Evolutionary conservation across 2,113 vertebrate genomes (phyloP).

Genomic region (Indri indri): DNA sequence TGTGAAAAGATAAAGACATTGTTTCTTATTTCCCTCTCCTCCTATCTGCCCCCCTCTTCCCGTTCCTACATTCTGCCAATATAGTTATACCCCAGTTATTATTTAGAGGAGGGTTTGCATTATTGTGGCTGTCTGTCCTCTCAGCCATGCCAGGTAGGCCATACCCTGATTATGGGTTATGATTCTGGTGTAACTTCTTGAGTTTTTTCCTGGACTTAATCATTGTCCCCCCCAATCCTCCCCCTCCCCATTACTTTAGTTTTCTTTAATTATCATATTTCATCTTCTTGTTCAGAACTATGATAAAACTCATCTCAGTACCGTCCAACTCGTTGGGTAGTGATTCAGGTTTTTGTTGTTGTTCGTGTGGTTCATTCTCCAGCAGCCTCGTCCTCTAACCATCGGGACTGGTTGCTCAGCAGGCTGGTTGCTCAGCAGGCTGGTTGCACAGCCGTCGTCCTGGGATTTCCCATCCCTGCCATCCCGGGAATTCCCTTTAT

Average conservation of each 20-base stretch:
- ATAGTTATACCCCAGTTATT: background rate
- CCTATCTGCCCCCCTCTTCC: background rate
- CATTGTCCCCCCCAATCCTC: background rate
- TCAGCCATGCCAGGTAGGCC: background rate
- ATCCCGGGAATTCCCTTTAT: background rate
- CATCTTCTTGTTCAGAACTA: background rate
- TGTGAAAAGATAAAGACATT: background rate
- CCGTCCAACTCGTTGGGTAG: background rate
- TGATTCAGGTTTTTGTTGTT: background rate
- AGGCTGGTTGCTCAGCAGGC: background rate
- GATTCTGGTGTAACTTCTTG: background rate
- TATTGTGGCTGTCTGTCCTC: background rate
- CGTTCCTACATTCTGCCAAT: background rate
- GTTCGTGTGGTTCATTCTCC: background rate
- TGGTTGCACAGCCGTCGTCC: background rate
- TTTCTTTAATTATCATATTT: background rate
- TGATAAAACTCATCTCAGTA: background rate
- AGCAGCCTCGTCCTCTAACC: background rate
- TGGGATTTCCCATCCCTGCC: background rate
- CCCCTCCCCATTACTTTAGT: background rate
- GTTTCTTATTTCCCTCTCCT: background rate
- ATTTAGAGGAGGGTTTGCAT: background rate
- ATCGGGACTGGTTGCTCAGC: background rate
- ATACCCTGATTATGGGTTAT: background rate
- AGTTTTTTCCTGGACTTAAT: background rate